Percentiles rank a stretch among this genome's conserved stretches.
phyloP scores from a whole-genome alignment of 2,797 vertebrate genomes.

The Chromobotia macracanthus region DNA sequence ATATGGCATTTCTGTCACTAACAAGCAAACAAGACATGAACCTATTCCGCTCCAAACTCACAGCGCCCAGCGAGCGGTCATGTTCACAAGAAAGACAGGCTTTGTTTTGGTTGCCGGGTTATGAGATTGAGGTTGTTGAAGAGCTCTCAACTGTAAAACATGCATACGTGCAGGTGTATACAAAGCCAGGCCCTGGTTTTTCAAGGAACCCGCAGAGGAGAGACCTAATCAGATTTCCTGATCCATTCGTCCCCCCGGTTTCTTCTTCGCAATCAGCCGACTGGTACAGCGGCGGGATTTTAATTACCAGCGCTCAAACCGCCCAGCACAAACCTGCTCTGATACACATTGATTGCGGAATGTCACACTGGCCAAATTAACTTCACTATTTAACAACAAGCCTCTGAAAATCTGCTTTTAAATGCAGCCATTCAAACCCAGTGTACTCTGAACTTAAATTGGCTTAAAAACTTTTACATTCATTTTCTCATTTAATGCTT shows the following conservation, averaged over 20 bases:
- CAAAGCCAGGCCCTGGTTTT: slow-evolving; percentile 45
- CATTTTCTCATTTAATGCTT: slow-evolving; percentile 43
- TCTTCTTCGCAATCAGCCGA: slow-evolving; percentile 72
- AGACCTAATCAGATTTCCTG: slow-evolving; percentile 69
- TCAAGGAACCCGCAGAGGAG: slow-evolving; percentile 59
- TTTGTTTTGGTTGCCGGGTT: slow-evolving; percentile 61
- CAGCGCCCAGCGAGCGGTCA: slow-evolving; percentile 46
- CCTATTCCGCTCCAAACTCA: slow-evolving; percentile 43
- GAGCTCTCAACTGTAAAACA: slow-evolving; percentile 53
- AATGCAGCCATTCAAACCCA: slow-evolving; percentile 17
- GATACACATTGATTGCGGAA: slow-evolving; percentile 64
- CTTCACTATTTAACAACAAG: slow-evolving; percentile 25
- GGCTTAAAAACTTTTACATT: slow-evolving; percentile 39
- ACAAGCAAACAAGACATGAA: slow-evolving; percentile 41
- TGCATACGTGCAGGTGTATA: slow-evolving; percentile 33
- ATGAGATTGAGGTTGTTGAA: slow-evolving; percentile 55
- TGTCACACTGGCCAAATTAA: slow-evolving; percentile 65
- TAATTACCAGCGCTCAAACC: slow-evolving; percentile 70
- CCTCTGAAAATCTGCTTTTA: slow-evolving; percentile 27
- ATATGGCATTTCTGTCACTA: slow-evolving; percentile 49
- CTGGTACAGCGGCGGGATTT: slow-evolving; percentile 75
- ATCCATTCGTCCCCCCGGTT: slow-evolving; percentile 68
- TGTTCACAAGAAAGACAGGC: slow-evolving; percentile 51
- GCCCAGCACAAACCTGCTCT: slow-evolving; percentile 42
- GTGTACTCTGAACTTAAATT: slow-evolving; percentile 34